Evolutionary conservation across 2,113 vertebrate species (phyloP).

Genomic region (Redunca redunca): DNA sequence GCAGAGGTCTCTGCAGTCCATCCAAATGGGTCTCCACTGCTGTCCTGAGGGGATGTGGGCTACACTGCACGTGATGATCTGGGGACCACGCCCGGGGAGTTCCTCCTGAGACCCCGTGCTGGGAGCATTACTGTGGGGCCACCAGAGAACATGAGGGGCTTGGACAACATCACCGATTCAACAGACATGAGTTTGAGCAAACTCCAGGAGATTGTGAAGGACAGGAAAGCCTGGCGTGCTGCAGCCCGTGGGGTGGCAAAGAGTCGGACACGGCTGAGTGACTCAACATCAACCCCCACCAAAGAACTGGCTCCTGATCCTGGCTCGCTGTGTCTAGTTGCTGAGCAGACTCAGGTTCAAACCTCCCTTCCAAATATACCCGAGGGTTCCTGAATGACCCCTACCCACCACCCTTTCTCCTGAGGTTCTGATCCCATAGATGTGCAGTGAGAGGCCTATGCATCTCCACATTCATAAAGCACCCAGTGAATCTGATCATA

Average conservation of each 20-base stretch:
- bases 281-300: neutral
- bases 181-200: neutral
- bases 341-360: neutral
- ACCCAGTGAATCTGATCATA: neutral
- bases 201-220: neutral
- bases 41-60: fast-evolving
- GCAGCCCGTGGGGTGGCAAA: fast-evolving
- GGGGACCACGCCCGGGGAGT: neutral
- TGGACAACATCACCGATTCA: neutral
- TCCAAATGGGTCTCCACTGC: neutral
- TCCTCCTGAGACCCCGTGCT: neutral
- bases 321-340: neutral
- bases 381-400: fast-evolving
- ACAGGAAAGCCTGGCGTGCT: neutral
- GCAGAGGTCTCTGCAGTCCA: neutral
- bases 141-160: neutral
- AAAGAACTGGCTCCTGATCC: too few relatives aligned
- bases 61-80: too few relatives aligned
- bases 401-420: neutral
- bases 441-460: neutral
- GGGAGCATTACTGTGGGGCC: neutral
- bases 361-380: neutral
- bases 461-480: neutral
- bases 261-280: neutral
- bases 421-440: neutral